phyloP scores from a whole-genome alignment of 30 jellyfish, hydroid and myxozoan genomes.

The Chrysaora quinquecirrha region DNA sequence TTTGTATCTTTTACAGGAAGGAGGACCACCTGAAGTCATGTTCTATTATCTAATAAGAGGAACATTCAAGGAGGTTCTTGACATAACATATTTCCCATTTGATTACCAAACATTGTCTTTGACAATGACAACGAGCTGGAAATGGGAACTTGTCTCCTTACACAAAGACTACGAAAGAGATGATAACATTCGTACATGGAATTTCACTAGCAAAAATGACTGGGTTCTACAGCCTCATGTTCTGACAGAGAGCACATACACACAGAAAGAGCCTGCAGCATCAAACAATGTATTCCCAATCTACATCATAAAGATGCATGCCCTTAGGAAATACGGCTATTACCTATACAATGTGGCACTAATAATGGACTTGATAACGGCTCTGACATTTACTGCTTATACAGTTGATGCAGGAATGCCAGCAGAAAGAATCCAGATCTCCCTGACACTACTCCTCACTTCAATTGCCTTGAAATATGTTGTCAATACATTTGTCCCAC shows the following conservation, averaged over 20 bases:
- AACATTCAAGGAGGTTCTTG: constrained; percentile 82
- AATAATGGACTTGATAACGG: constrained; percentile 77
- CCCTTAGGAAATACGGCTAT: constrained; percentile 81
- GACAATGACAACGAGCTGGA: constrained; percentile 88
- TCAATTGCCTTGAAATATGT: constrained; percentile 85
- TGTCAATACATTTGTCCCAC: constrained; percentile 85
- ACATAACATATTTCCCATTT: constrained; percentile 83
- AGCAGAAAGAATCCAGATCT: constrained; percentile 83
- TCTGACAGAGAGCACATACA: constrained; percentile 62
- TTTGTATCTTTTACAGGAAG: constrained; percentile 33
- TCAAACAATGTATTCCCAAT: constrained; percentile 81
- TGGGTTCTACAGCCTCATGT: constrained; percentile 89
- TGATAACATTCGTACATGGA: constrained; percentile 81
- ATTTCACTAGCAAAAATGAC: constrained; percentile 83
- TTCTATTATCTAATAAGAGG: constrained; percentile 84
- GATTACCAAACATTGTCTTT: constrained; percentile 89
- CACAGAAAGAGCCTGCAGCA: constrained; percentile 62
- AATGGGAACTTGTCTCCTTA: constrained; percentile 66
- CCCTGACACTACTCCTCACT: constrained; percentile 84
- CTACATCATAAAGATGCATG: constrained; percentile 81
- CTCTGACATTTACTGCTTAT: constrained; percentile 82
- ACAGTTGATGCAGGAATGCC: constrained; percentile 87
- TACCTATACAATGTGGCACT: constrained; percentile 85
- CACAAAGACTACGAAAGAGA: constrained; percentile 77
- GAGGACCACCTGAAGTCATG: constrained; percentile 49